These are phyloP conservation scores for Drosophila koepferae DNA, from an alignment of 2,888 invertebrate species.

Conservation along the genomic window DNA sequence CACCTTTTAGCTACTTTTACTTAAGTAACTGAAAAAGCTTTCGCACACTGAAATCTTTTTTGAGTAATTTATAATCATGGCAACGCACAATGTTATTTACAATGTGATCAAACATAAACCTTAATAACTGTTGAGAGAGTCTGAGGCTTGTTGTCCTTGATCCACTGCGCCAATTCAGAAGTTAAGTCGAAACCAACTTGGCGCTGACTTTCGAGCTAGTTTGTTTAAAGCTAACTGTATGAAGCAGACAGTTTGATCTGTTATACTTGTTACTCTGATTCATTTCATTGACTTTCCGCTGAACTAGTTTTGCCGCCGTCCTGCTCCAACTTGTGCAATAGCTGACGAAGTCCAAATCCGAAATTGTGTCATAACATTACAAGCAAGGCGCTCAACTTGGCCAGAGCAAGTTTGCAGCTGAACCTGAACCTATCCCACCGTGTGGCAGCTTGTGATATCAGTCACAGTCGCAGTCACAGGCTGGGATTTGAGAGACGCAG, in stretches of 20 bases:
- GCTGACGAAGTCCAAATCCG: constrained; percentile 37
- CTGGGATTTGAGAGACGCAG: constrained; percentile 21
- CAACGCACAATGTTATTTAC: too few relatives aligned
- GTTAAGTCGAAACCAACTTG: constrained; percentile 4
- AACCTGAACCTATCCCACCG: constrained; percentile 78
- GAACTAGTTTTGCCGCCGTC: constrained; percentile 41
- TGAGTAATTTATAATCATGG: not conserved
- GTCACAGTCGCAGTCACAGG: not conserved
- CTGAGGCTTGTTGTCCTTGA: constrained; percentile 40
- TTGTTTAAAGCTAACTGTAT: constrained; percentile 33
- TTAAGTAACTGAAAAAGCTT: constrained; percentile 1
- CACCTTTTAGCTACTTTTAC: not conserved
- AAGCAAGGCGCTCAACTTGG: constrained; percentile 65
- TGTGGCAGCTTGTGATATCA: constrained; percentile 34
- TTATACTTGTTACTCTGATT: constrained; percentile 26
- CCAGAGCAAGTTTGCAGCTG: constrained; percentile 44
- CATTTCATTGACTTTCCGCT: constrained; percentile 40
- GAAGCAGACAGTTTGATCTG: constrained; percentile 26
- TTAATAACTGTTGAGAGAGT: not conserved
- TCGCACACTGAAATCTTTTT: not conserved
- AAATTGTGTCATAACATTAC: constrained; percentile 77
- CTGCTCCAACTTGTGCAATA: constrained; percentile 32
- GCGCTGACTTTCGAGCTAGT: constrained; percentile 23
- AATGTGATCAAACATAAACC: not conserved
- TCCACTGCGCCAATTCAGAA: constrained; percentile 24